Base-by-base conservation (phyloP, 2,113 vertebrate genomes). In the Stegostoma tigrinum region DNA sequence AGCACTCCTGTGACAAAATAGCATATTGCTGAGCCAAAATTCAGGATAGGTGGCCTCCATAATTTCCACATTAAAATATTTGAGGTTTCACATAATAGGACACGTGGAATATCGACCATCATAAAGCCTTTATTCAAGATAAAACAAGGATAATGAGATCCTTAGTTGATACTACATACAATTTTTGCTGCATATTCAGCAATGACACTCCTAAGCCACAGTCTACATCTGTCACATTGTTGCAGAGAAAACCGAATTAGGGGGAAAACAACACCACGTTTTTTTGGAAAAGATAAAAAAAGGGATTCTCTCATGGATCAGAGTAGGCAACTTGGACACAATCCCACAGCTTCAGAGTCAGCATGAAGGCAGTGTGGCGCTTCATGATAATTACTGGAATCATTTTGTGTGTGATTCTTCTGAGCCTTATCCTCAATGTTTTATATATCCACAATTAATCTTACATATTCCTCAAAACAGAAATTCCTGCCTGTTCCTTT, bases 401-500 rank as follows among this genome's bases (percentile, higher is more conserved):
- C 52, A 87, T 90, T 90, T 6, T 90, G 6, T 23, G 42, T 55
- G 27, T 12, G 48, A 10, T 61, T 61, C 87, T 61, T 30, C 52
- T 90, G 48, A 61, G 48, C 87, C 52, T 90, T 30, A 1, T 24
- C 12, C 52, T 61, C 30, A 34, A 64, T 64, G 19, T 64, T 27
- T 89, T 27, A 64, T 17, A 64, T 61, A 91, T 34, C 52, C 87
- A 90, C 52, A 90, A 61, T 55, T 17, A 38, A 64, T 64, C 30
- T 91, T n/a, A 64, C 27, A 91, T 64, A 91, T 17, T 19, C 27
- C 55, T 91, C 87, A 14, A 91, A 91, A 64, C 12, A 34, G 14
- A 83, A 83, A 83, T 24, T 86, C 83, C 52, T 90, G 17, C 12
- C 52, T 90, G 87, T 91, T 64, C 87, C 52, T 91, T 91, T 91